Percentiles rank a stretch among this genome's conserved stretches.
phyloP scores from a whole-genome alignment of 2,888 invertebrate species.

The Amphipyra berbera region DNA sequence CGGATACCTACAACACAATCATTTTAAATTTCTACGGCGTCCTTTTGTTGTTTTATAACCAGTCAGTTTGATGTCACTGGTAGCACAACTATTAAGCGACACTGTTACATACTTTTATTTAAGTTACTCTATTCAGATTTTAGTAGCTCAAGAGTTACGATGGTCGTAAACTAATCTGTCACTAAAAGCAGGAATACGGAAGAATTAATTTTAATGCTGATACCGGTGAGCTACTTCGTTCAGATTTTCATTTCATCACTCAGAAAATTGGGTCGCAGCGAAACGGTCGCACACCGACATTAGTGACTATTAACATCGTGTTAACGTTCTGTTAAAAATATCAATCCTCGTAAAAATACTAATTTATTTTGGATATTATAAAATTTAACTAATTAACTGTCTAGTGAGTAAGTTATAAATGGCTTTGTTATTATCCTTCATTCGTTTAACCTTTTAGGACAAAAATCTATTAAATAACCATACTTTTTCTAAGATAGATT shows the following conservation, averaged over 20 bases:
- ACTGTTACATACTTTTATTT: slow-evolving; percentile 46
- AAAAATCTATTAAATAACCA: background rate
- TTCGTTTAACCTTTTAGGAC: slow-evolving; percentile 15
- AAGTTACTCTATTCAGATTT: slow-evolving; percentile 63
- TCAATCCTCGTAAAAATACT: slow-evolving; percentile 66
- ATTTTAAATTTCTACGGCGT: slow-evolving; percentile 46
- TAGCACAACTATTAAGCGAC: slow-evolving; percentile 46
- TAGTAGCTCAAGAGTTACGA: slow-evolving; percentile 65
- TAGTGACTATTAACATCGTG: slow-evolving; percentile 82
- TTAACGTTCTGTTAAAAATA: slow-evolving; percentile 79
- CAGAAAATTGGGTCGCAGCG: slow-evolving; percentile 74
- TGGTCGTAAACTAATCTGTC: slow-evolving; percentile 73
- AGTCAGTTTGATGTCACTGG: slow-evolving; percentile 42
- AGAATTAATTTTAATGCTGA: slow-evolving; percentile 73
- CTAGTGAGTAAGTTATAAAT: slow-evolving; percentile 50
- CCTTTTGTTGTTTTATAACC: slow-evolving; percentile 54
- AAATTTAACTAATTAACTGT: slow-evolving; percentile 64
- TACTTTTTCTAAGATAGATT: background rate
- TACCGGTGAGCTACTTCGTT: slow-evolving; percentile 67
- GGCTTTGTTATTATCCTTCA: slow-evolving; percentile 44
- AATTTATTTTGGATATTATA: slow-evolving; percentile 57
- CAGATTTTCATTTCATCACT: slow-evolving; percentile 72
- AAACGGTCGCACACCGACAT: slow-evolving; percentile 68
- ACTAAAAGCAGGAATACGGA: slow-evolving; percentile 70
- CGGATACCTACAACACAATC: slow-evolving; percentile 26